These are phyloP conservation scores for Grammomys surdaster DNA, from an alignment of 2,113 vertebrate genomes.

Conservation along the genomic window DNA sequence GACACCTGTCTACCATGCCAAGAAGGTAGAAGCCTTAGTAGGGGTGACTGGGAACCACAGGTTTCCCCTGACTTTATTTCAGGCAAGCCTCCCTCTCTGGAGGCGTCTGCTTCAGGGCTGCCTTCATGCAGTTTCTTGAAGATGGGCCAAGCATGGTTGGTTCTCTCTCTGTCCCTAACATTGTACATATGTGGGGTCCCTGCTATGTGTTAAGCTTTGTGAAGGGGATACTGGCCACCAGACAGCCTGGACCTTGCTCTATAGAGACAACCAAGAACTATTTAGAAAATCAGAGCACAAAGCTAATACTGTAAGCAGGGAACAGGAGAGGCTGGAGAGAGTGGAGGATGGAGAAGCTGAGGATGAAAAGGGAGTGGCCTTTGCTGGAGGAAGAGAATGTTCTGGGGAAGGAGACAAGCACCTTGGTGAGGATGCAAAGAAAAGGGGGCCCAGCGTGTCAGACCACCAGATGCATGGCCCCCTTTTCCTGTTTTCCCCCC, in stretches of 20 bases:
- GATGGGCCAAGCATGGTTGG: neutral
- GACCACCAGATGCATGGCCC: too few relatives aligned
- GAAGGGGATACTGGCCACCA: neutral
- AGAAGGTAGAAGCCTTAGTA: neutral
- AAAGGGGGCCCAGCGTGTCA: neutral
- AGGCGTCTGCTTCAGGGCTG: neutral
- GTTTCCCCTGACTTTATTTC: too few relatives aligned
- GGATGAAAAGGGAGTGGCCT: neutral
- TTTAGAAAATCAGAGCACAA: neutral
- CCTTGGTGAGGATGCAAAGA: neutral
- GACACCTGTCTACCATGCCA: neutral
- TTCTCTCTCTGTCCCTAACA: neutral
- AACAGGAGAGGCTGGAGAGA: too few relatives aligned
- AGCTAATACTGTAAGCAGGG: neutral
- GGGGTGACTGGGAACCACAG: fast-evolving
- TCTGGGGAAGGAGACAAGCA: neutral
- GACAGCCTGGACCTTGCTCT: neutral
- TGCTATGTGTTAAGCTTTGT: neutral
- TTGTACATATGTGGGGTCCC: neutral
- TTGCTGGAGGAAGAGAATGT: neutral
- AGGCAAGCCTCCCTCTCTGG: neutral
- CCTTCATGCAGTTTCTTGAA: neutral
- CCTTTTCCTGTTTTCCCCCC: too few relatives aligned
- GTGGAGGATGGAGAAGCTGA: neutral
- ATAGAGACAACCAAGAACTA: neutral